phyloP scores from a whole-genome alignment of 2,888 invertebrate species.

The Parapristionchus giblindavisi region DNA sequence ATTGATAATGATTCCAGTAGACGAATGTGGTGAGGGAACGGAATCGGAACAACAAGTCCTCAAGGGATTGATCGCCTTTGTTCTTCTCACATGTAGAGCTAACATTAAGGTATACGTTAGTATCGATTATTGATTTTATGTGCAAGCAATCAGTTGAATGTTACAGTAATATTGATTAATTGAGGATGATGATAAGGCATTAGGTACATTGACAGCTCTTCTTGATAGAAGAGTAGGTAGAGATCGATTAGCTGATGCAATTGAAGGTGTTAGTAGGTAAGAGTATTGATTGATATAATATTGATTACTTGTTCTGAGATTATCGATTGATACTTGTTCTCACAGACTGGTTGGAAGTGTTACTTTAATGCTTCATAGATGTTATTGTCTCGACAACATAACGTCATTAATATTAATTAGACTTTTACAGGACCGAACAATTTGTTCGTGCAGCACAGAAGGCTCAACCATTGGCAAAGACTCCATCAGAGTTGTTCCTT shows the following conservation, averaged over 20 bases:
- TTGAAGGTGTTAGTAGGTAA: slow-evolving; percentile 85
- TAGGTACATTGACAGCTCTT: slow-evolving; percentile 78
- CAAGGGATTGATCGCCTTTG: slow-evolving; percentile 87
- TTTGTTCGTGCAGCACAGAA: slow-evolving; percentile 92
- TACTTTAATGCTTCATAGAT: background rate
- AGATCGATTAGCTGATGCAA: slow-evolving; percentile 85
- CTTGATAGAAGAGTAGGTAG: slow-evolving; percentile 88
- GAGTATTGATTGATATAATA: slow-evolving; percentile 74
- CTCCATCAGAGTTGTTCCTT: slow-evolving; percentile 82
- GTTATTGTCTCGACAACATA: too few relatives aligned
- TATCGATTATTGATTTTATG: background rate
- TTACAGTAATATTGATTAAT: background rate
- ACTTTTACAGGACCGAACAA: slow-evolving; percentile 79
- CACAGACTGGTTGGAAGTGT: background rate
- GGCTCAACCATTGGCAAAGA: slow-evolving; percentile 84
- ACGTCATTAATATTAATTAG: too few relatives aligned
- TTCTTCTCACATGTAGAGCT: slow-evolving; percentile 86
- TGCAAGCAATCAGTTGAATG: background rate
- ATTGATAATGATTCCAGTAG: slow-evolving; percentile 59
- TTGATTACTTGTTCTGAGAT: too few relatives aligned
- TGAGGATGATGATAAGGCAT: slow-evolving; percentile 28
- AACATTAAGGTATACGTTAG: slow-evolving; percentile 68
- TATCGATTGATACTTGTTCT: too few relatives aligned
- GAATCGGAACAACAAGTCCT: slow-evolving; percentile 82
- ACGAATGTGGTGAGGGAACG: slow-evolving; percentile 84